phyloP scores from a whole-genome alignment of 2,888 invertebrate species.

The Apamea monoglypha region DNA sequence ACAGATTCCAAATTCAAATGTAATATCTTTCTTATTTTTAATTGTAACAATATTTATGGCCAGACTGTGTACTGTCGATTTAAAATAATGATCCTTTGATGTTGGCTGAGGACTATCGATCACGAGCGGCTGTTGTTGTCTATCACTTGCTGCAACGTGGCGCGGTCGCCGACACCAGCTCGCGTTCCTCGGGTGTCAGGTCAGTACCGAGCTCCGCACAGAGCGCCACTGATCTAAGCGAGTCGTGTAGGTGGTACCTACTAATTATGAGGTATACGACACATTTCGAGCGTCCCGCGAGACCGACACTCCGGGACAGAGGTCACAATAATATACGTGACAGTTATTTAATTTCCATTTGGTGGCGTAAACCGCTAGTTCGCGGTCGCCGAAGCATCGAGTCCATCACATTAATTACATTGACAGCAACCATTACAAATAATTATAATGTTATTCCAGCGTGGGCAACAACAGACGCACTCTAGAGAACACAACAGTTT shows the following conservation, averaged over 20 bases:
- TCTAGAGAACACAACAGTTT: neutral
- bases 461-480: neutral
- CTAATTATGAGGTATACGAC: neutral
- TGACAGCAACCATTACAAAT: conserved; percentile 1
- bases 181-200: neutral
- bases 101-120: neutral
- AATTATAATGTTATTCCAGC: conserved; percentile 7
- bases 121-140: neutral
- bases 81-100: neutral
- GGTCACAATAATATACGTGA: neutral
- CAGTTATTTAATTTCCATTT: neutral
- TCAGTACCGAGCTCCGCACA: neutral
- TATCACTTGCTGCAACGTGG: neutral
- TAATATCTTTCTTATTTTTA: too few relatives aligned
- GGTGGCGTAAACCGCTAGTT: neutral
- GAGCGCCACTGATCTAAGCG: neutral
- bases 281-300: neutral
- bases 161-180: neutral
- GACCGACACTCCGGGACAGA: neutral
- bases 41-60: too few relatives aligned
- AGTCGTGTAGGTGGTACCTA: too few relatives aligned
- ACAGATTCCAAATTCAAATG: too few relatives aligned
- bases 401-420: neutral
- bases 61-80: neutral
- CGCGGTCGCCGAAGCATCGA: neutral